Conservation (phyloP, 2,888 invertebrate species). For the Synanthedon myopaeformis region DNA sequence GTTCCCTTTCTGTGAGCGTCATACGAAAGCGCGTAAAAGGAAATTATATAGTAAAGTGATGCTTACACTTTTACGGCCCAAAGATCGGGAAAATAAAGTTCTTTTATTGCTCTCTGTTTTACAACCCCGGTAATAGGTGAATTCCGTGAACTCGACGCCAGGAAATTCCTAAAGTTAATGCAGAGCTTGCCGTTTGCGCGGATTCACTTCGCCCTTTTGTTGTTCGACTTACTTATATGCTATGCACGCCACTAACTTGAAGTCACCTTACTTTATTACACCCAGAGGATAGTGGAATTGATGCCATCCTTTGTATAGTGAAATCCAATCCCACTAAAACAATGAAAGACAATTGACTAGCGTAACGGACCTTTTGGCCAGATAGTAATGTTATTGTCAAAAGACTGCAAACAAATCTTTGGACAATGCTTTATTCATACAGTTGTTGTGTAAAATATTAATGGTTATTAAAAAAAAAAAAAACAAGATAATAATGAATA, state of each 20-base stretch:
- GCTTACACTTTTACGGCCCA: conserved; percentile 45
- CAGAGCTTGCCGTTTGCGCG: conserved; percentile 3
- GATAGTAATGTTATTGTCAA: too few species aligned
- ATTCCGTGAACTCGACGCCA: conserved; percentile 29
- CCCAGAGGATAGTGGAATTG: neutral
- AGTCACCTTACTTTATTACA: neutral
- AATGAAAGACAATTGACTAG: too few species aligned
- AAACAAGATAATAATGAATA: too few species aligned
- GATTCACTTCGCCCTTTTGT: conserved; percentile 2
- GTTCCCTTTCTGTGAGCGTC: conserved; percentile 31
- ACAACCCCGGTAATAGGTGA: conserved; percentile 42
- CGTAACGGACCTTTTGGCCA: too few species aligned
- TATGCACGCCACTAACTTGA: neutral
- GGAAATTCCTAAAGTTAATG: conserved; percentile 20
- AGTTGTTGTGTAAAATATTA: too few species aligned
- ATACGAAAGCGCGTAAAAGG: conserved; percentile 36
- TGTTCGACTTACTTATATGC: neutral
- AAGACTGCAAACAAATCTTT: too few species aligned
- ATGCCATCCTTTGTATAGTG: too few species aligned
- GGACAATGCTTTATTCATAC: too few species aligned
- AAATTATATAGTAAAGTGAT: conserved; percentile 51
- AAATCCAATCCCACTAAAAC: too few species aligned
- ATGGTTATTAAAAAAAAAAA: too few species aligned
- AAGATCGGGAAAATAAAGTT: conserved; percentile 53
- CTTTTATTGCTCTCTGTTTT: conserved; percentile 50